Conservation (phyloP, 2,888 invertebrate species). For the Lissocephala sabroskyi region DNA sequence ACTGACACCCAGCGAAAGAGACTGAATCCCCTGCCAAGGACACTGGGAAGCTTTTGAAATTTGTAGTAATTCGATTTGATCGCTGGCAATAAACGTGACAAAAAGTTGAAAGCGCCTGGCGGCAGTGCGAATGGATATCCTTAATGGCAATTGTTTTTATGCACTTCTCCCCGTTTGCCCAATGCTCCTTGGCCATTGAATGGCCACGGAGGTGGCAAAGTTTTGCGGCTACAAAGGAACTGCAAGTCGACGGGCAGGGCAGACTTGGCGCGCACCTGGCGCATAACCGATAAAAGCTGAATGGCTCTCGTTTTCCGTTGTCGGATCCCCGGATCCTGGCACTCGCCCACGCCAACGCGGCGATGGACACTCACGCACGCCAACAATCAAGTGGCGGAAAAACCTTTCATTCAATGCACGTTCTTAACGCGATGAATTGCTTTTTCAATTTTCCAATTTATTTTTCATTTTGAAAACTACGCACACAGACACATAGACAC, state of each 20-base stretch:
- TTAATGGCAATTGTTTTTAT: constrained; percentile 22
- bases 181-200: too few relatives aligned
- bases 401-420: constrained; percentile 46
- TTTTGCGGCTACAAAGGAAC: too few relatives aligned
- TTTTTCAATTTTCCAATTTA: constrained; percentile 63
- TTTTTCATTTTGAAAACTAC: constrained; percentile 48
- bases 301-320: too few relatives aligned
- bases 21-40: constrained; percentile 40
- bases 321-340: too few relatives aligned
- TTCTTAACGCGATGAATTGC: constrained; percentile 59
- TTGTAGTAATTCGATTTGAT: constrained; percentile 50
- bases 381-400: constrained; percentile 15
- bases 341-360: too few relatives aligned
- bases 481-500: constrained; percentile 15
- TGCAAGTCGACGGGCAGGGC: constrained; percentile 6
- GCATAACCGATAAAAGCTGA: constrained; percentile 30
- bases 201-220: too few relatives aligned
- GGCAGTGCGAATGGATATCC: background rate
- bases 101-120: background rate
- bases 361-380: background rate
- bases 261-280: constrained; percentile 34
- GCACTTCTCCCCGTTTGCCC: constrained; percentile 16
- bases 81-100: constrained; percentile 31
- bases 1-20: too few relatives aligned
- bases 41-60: constrained; percentile 38